Percentiles rank a stretch among this genome's conserved stretches.
Evolutionary conservation across 2,797 vertebrate genomes (phyloP).

Genomic region (Darevskia nairensis): DNA sequence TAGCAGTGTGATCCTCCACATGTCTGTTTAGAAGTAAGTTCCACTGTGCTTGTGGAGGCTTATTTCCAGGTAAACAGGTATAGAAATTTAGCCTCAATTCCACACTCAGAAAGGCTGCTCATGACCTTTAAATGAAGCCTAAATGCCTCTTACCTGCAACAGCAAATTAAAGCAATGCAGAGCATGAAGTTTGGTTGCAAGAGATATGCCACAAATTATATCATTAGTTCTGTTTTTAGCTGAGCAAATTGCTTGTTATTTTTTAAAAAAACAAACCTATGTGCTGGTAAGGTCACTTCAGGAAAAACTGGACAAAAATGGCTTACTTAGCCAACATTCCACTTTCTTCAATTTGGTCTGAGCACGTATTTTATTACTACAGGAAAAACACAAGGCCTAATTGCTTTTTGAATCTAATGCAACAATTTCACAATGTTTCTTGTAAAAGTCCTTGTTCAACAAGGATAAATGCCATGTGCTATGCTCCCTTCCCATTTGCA

Average conservation of each 20-base stretch:
- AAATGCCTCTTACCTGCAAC: background rate
- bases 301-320: conserved; percentile 62
- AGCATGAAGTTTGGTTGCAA: conserved; percentile 28
- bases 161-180: conserved; percentile 52
- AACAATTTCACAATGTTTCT: conserved; percentile 46
- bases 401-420: background rate
- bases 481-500: conserved; percentile 27
- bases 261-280: conserved; percentile 50
- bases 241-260: conserved; percentile 61
- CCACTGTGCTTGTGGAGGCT: background rate
- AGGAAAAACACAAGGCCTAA: conserved; percentile 27
- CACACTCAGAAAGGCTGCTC: conserved; percentile 27
- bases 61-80: background rate
- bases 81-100: background rate
- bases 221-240: conserved; percentile 59
- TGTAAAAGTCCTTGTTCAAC: conserved; percentile 40
- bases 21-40: background rate
- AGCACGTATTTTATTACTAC: conserved; percentile 30
- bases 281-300: conserved; percentile 73
- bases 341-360: conserved; percentile 58
- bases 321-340: conserved; percentile 67
- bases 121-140: conserved; percentile 28
- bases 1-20: background rate
- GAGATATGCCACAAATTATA: conserved; percentile 54
- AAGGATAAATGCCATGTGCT: conserved; percentile 36